These are phyloP conservation scores for Arenaria interpres DNA, from an alignment of 2,113 vertebrate genomes.

Conservation along the genomic window DNA sequence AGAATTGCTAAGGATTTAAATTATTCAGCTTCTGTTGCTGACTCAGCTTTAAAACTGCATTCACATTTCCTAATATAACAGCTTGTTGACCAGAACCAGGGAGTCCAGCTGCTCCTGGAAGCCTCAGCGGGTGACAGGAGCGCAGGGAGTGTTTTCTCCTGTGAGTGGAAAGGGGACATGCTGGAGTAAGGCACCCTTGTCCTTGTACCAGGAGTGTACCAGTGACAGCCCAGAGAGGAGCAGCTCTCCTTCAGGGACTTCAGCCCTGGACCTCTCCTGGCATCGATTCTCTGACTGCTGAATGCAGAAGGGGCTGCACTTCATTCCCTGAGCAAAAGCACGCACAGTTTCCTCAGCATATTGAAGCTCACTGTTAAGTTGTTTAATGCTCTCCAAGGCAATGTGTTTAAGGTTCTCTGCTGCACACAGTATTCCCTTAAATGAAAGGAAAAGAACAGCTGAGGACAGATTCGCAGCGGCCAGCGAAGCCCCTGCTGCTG, in stretches of 20 bases:
- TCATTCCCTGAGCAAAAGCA: neutral
- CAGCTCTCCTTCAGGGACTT: neutral
- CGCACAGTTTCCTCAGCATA: neutral
- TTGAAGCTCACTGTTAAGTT: neutral
- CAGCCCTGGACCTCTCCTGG: neutral
- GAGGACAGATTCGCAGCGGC: neutral
- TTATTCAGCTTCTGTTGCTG: slow-evolving; percentile 26
- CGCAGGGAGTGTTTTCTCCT: neutral
- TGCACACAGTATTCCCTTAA: neutral
- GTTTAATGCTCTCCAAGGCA: neutral
- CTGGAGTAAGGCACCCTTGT: neutral
- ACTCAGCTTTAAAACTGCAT: neutral
- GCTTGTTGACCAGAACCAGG: neutral
- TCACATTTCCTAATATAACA: neutral
- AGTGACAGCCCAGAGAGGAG: neutral
- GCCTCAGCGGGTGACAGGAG: neutral
- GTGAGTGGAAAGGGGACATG: neutral
- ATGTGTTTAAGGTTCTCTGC: neutral
- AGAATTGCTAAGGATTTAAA: neutral
- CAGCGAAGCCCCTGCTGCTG: neutral
- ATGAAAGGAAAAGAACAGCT: slow-evolving; percentile 16
- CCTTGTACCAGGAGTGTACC: neutral
- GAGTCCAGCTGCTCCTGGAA: neutral
- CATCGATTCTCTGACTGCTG: neutral
- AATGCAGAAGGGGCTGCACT: neutral